Percentiles rank a stretch among this genome's conserved stretches.
These are phyloP conservation scores for Resseliella maxima DNA, from an alignment of 2,888 invertebrate species.

Conservation along the genomic window DNA sequence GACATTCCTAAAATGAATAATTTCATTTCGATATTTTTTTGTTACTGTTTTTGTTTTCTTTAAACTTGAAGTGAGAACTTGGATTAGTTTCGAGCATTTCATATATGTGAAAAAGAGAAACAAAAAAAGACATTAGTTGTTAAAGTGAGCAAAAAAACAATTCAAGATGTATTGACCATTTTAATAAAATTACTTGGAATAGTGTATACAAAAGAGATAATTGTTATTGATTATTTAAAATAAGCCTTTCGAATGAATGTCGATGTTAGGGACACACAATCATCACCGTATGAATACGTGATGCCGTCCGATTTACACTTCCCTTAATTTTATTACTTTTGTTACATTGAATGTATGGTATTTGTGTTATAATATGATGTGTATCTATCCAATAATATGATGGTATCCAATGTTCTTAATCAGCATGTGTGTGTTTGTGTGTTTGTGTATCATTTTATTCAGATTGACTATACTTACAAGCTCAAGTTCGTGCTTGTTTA, in stretches of 20 bases:
- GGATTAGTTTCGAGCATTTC: too few relatives aligned
- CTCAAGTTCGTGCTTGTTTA: not conserved
- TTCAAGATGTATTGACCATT: too few relatives aligned
- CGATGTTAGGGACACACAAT: not conserved
- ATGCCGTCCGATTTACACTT: constrained; percentile 1
- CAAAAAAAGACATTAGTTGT: too few relatives aligned
- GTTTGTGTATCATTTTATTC: too few relatives aligned
- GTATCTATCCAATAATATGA: too few relatives aligned
- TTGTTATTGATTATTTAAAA: constrained; percentile 5
- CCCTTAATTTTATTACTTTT: not conserved
- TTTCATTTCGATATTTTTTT: not conserved
- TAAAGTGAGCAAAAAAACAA: not conserved
- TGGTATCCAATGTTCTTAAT: too few relatives aligned
- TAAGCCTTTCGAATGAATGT: not conserved
- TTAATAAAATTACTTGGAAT: too few relatives aligned
- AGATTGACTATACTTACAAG: too few relatives aligned
- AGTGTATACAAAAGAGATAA: not conserved
- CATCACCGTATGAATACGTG: not conserved
- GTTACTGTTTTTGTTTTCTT: not conserved
- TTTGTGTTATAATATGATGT: too few relatives aligned
- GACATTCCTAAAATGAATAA: not conserved
- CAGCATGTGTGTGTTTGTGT: not conserved
- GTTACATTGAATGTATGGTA: not conserved
- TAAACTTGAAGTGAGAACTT: not conserved
- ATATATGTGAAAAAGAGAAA: too few relatives aligned